A percentile compares a stretch with the other conserved stretches of the same genome.
Conservation (phyloP, 2,113 vertebrate species). For the Budorcas taxicolor region DNA sequence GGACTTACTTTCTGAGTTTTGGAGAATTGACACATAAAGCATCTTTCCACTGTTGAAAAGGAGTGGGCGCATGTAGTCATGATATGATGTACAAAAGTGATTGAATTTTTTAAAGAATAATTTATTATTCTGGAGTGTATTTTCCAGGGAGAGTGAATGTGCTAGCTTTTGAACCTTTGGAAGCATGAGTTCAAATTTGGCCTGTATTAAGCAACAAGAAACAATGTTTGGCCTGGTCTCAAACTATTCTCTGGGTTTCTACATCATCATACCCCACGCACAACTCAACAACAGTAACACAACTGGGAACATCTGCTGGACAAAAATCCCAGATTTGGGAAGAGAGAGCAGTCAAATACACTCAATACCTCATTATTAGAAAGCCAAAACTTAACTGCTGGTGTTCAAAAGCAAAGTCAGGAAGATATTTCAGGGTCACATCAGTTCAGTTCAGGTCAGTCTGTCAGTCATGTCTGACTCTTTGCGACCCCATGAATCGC, state of each 20-base stretch:
- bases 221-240: constrained; percentile 69
- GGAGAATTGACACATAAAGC: constrained; percentile 27
- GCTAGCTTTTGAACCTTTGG: constrained; percentile 69
- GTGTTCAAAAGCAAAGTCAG: constrained; percentile 52
- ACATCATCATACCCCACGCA: constrained; percentile 49
- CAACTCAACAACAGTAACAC: constrained; percentile 59
- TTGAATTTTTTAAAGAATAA: neutral
- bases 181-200: constrained; percentile 63
- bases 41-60: constrained; percentile 52
- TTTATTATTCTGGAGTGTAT: constrained; percentile 33
- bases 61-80: constrained; percentile 45
- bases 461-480: accelerated
- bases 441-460: no score
- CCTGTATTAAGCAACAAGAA: constrained; percentile 20
- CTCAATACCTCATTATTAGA: constrained; percentile 51
- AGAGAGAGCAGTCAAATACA: constrained; percentile 45
- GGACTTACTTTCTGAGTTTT: constrained; percentile 49
- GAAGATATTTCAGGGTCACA: constrained; percentile 18
- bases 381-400: constrained; percentile 14
- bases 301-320: constrained; percentile 67
- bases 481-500: no score
- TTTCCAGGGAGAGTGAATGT: constrained; percentile 49
- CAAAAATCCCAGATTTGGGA: constrained; percentile 35
- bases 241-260: constrained; percentile 64
- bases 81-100: neutral